Conservation (phyloP, 2,888 invertebrate genomes). For the Zhengitettix transpicula region DNA sequence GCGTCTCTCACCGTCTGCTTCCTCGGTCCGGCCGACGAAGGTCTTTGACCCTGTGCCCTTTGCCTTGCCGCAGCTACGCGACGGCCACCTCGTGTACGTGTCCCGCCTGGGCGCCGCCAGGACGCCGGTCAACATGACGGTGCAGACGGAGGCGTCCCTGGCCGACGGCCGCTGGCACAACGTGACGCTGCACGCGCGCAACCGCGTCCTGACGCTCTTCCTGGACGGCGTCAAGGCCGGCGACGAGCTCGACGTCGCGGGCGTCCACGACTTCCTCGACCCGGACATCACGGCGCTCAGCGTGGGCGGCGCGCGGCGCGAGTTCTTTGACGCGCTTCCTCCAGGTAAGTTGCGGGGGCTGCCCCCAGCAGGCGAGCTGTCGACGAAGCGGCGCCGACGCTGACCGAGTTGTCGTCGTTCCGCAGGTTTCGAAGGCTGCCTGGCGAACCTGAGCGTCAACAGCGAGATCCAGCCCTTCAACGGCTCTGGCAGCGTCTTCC, state of each 20-base stretch:
- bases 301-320: constrained; percentile 28
- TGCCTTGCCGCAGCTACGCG: constrained; percentile 38
- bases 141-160: constrained; percentile 21
- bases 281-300: constrained; percentile 77
- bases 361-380: too few species aligned
- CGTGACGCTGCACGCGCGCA: constrained; percentile 54
- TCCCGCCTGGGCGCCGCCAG: constrained; percentile 50
- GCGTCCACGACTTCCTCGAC: constrained; percentile 82
- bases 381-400: too few species aligned
- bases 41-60: too few species aligned
- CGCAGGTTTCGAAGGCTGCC: constrained; percentile 67
- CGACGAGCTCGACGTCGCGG: constrained; percentile 70
- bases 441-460: constrained; percentile 78
- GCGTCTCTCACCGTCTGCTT: too few species aligned
- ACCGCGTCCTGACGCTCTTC: constrained; percentile 51
- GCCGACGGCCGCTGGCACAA: constrained; percentile 84
- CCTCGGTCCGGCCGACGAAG: too few species aligned
- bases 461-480: constrained; percentile 79
- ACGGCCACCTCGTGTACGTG: constrained; percentile 61
- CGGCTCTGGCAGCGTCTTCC: constrained; percentile 70
- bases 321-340: background rate
- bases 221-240: constrained; percentile 56
- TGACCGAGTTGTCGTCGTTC: background rate
- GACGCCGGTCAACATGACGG: constrained; percentile 64
- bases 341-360: too few species aligned